Evolutionary conservation across 2,888 invertebrate species (phyloP).

Genomic region (Pandemis corylana): DNA sequence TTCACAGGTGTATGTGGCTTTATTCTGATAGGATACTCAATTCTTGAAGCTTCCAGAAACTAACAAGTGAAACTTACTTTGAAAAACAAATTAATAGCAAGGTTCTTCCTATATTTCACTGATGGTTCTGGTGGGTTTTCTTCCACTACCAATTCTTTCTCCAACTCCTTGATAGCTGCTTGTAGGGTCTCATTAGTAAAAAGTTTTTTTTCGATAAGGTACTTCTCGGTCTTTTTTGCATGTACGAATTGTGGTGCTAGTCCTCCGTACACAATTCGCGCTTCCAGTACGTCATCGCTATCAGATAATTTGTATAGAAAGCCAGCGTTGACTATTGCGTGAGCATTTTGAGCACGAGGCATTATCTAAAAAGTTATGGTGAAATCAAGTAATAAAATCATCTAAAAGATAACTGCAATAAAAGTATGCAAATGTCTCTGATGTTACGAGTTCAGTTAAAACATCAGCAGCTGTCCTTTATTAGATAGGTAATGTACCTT

Average conservation of each 20-base stretch:
- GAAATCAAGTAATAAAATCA: not conserved
- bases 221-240: constrained; percentile 82
- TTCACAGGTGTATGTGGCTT: too few relatives aligned
- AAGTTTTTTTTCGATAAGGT: constrained; percentile 71
- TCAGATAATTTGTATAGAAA: constrained; percentile 85
- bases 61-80: constrained; percentile 76
- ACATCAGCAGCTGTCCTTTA: too few relatives aligned
- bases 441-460: too few relatives aligned
- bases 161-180: constrained; percentile 58
- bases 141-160: constrained; percentile 58
- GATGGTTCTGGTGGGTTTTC: constrained; percentile 82
- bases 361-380: constrained; percentile 82
- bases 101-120: constrained; percentile 83
- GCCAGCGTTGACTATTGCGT: constrained; percentile 90
- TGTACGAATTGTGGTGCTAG: constrained; percentile 76
- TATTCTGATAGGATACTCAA: too few relatives aligned
- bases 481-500: constrained; percentile 51
- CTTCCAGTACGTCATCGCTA: constrained; percentile 68
- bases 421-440: too few relatives aligned
- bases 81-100: constrained; percentile 87
- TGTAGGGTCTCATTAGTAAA: constrained; percentile 74
- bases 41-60: not conserved
- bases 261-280: constrained; percentile 86
- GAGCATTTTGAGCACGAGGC: constrained; percentile 89
- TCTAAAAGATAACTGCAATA: too few relatives aligned